phyloP scores from a whole-genome alignment of 2,888 invertebrate species.

The Tineola bisselliella region DNA sequence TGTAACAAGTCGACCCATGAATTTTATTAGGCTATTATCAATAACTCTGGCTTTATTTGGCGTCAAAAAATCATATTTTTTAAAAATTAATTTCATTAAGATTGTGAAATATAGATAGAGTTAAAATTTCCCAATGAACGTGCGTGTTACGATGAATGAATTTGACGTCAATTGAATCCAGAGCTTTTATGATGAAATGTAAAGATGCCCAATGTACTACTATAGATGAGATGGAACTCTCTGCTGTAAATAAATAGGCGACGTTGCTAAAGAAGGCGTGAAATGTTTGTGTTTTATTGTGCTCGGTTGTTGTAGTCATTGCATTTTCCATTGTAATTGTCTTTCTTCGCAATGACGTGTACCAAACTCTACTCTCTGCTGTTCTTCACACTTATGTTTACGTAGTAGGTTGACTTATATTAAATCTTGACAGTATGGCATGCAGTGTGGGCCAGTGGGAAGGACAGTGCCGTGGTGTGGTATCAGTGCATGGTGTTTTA shows the following conservation, averaged over 20 bases:
- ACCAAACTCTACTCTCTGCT: not conserved
- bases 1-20: slow-evolving; percentile 38
- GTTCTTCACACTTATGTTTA: not conserved
- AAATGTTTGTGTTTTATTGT: not conserved
- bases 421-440: not conserved
- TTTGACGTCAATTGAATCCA: slow-evolving; percentile 26
- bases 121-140: too few relatives aligned
- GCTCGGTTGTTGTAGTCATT: slow-evolving; percentile 27
- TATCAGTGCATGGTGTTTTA: not conserved
- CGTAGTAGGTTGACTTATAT: not conserved
- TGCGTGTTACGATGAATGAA: slow-evolving; percentile 36
- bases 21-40: slow-evolving; percentile 38
- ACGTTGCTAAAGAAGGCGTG: not conserved
- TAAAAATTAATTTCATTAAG: too few relatives aligned
- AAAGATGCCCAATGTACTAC: not conserved
- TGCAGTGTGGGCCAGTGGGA: not conserved
- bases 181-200: not conserved
- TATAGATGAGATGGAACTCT: not conserved
- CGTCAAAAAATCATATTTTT: too few relatives aligned
- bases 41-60: too few relatives aligned
- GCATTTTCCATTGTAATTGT: slow-evolving; percentile 31
- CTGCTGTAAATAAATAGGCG: not conserved
- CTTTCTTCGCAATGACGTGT: slow-evolving; percentile 19
- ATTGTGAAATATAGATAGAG: slow-evolving; percentile 16
- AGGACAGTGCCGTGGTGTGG: not conserved